phyloP scores from a whole-genome alignment of 2,113 vertebrate genomes.

The Gambusia holbrooki region DNA sequence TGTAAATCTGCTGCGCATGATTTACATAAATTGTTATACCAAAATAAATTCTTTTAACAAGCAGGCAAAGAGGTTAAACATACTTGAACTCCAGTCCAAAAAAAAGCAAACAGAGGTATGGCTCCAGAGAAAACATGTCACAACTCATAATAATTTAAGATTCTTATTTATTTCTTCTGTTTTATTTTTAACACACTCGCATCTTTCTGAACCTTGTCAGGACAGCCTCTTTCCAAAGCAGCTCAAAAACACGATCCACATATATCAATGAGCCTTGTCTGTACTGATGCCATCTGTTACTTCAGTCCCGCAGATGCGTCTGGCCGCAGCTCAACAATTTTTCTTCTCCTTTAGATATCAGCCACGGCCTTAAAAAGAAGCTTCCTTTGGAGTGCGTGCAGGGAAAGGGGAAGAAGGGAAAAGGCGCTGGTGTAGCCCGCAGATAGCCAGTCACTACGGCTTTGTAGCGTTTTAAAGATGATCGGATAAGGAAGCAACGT shows the following conservation, averaged over 20 bases:
- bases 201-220: constrained; percentile 3
- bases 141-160: background rate
- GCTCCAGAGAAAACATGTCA: background rate
- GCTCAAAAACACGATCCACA: background rate
- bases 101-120: background rate
- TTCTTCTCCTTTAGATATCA: background rate
- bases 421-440: background rate
- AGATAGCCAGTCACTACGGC: constrained; percentile 4
- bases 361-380: background rate
- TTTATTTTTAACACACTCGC: background rate
- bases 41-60: background rate
- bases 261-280: constrained; percentile 1
- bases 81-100: background rate
- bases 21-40: background rate
- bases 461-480: constrained; percentile 11
- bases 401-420: background rate
- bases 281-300: constrained; percentile 11
- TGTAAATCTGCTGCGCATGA: background rate
- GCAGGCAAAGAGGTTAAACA: background rate
- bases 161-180: no score
- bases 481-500: constrained; percentile 11
- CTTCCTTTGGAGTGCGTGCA: background rate
- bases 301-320: constrained; percentile 1
- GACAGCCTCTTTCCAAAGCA: background rate
- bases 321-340: background rate